These are phyloP conservation scores for Elachura formosa DNA, from an alignment of 2,113 vertebrate species.

Conservation along the genomic window DNA sequence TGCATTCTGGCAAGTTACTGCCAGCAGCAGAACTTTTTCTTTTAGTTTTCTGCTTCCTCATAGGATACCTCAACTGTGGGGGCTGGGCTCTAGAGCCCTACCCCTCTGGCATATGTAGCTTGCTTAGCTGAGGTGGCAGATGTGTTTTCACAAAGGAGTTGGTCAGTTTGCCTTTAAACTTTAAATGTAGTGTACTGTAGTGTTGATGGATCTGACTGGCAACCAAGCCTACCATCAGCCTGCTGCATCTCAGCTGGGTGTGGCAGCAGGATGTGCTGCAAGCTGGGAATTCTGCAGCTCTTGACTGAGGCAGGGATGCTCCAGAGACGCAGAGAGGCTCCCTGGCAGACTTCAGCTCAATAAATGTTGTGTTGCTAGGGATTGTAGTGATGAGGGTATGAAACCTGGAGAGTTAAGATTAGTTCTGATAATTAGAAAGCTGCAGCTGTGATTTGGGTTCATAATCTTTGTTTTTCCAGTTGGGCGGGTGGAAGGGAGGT, in stretches of 20 bases:
- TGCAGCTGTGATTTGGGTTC: background rate
- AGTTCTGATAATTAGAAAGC: background rate
- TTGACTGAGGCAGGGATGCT: background rate
- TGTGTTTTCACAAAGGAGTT: background rate
- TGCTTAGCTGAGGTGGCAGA: background rate
- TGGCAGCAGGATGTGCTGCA: background rate
- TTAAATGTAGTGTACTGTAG: background rate
- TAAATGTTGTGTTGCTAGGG: background rate
- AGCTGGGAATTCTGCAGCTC: background rate
- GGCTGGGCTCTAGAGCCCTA: accelerated
- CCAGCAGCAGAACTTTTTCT: background rate
- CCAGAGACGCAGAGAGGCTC: background rate
- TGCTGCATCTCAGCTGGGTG: background rate
- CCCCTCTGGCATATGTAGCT: background rate
- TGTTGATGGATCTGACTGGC: background rate
- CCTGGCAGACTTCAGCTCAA: background rate
- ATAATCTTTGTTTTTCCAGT: background rate
- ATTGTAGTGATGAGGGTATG: background rate
- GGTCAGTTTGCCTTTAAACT: background rate
- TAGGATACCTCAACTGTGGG: background rate
- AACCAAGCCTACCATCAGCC: background rate
- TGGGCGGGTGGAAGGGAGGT: background rate
- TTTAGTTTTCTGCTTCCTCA: background rate
- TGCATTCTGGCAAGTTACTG: background rate
- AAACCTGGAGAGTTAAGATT: background rate